Percentiles rank a stretch among this genome's conserved stretches.
phyloP scores from a whole-genome alignment of 1,140 invertebrate genomes.

The Meloidogyne exigua region DNA sequence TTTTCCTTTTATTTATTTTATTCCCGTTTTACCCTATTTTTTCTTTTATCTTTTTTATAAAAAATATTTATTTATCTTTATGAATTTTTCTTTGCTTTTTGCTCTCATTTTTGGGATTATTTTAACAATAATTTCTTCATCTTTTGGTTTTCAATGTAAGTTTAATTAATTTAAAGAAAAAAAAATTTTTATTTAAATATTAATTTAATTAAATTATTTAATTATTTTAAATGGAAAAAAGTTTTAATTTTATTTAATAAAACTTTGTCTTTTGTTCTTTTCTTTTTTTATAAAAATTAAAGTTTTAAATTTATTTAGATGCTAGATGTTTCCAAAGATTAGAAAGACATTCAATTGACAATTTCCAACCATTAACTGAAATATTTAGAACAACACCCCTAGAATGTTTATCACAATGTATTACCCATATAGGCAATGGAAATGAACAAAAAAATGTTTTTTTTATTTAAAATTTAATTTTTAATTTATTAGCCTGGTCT shows the following conservation, averaged over 20 bases:
- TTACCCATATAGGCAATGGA: constrained; percentile 24
- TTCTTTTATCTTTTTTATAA: background rate
- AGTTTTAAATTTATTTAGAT: constrained; percentile 29
- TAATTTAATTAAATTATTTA: too few relatives aligned
- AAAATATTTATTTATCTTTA: background rate
- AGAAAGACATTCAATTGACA: constrained; percentile 41
- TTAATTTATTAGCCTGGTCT: constrained; percentile 5
- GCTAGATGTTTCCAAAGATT: constrained; percentile 37
- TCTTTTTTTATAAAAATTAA: too few relatives aligned
- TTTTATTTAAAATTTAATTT: background rate
- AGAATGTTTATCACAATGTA: constrained; percentile 36
- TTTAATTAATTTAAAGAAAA: background rate
- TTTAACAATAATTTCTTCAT: background rate
- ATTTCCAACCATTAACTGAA: constrained; percentile 38
- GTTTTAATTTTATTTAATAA: background rate
- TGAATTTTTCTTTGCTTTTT: background rate
- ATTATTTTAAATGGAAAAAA: too few relatives aligned
- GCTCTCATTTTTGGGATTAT: background rate
- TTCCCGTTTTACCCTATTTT: background rate
- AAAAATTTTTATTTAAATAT: background rate
- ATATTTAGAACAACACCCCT: constrained; percentile 31
- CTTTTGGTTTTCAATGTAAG: constrained; percentile 24
- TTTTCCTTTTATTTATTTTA: constrained; percentile 3
- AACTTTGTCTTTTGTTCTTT: too few relatives aligned
- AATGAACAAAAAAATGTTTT: constrained; percentile 18